A percentile compares a stretch with the other conserved stretches of the same genome.
Conservation (phyloP, 2,113 vertebrate genomes). For the Bettongia penicillata region DNA sequence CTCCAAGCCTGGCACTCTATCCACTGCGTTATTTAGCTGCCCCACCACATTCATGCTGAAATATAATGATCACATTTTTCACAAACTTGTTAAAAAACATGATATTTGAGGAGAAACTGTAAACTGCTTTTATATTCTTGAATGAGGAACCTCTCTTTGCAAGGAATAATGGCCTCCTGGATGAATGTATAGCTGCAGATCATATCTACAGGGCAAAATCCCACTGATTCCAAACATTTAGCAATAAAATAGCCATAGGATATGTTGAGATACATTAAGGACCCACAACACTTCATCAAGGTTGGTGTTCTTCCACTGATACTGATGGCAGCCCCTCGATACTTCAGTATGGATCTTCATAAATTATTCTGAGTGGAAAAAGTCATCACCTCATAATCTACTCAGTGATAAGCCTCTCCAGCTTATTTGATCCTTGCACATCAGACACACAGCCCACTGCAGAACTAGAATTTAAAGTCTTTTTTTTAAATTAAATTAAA, state of each 20-base stretch:
- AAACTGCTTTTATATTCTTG: background rate
- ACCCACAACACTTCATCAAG: background rate
- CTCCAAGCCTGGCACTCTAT: background rate
- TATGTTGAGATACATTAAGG: background rate
- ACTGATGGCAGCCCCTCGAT: background rate
- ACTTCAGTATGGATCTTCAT: background rate
- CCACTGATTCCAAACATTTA: background rate
- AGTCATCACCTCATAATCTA: background rate
- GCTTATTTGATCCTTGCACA: background rate
- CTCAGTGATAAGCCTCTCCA: background rate
- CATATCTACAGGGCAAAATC: background rate
- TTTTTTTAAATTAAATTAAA: background rate
- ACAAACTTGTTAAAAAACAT: constrained; percentile 7
- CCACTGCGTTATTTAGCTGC: background rate
- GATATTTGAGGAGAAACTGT: background rate
- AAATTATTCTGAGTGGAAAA: background rate
- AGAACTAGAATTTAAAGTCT: background rate
- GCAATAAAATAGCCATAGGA: background rate
- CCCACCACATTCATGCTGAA: background rate
- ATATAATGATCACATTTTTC: background rate
- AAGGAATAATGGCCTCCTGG: background rate
- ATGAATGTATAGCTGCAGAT: background rate
- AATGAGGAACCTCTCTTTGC: background rate
- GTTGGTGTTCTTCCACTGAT: background rate
- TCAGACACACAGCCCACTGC: background rate